Base-by-base conservation (phyloP, 2,113 vertebrate species). In the Entelurus aequoreus region DNA sequence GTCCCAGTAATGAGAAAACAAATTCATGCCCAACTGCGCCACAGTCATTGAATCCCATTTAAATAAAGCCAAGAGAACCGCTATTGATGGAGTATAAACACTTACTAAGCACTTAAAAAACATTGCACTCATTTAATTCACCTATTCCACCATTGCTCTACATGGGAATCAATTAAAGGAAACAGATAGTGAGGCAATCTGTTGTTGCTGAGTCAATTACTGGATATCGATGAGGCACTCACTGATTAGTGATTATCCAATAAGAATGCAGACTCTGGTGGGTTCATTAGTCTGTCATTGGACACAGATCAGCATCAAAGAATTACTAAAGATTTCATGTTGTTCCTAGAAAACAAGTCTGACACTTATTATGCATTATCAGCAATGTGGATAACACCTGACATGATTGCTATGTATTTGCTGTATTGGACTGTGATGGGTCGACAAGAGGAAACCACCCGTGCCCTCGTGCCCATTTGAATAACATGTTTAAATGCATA, bases 221-320 rank as follows among this genome's bases (percentile, higher is more conserved):
- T 54, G 73, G 68, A 71, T 72, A 82, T 78, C 37, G 72, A 72
- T 80, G 69, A 66, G 28, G 60, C 60, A 53, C 72, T 76, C 69
- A 57, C 76, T 61, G 77, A 84, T 81, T 67, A 68, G 71, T 80
- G 79, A 87, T 82, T 79, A 84, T 79, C 69, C 62, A 69, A 80
- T 77, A 78, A 80, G 79, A 77, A 68, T 21, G 65, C 40, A 73
- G 62, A 78, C 78, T 58, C 64, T 55, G 58, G 61, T 3, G 73
- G 85, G 79, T 89, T 89, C 82, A 88, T 90, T 87, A 89, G 63
- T 66, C 62, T 28, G 36, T 19, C 46, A 58, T 85, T 87, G 86
- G 63, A 88, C 85, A 78, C 59, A 75, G 63, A 71, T 72, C 68
- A 62, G 61, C 64, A 66, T 54, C 46, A 40, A 80, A 69, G 71